These are phyloP conservation scores for Centropristis striata DNA, from an alignment of 2,113 vertebrate genomes.

Conservation along the genomic window DNA sequence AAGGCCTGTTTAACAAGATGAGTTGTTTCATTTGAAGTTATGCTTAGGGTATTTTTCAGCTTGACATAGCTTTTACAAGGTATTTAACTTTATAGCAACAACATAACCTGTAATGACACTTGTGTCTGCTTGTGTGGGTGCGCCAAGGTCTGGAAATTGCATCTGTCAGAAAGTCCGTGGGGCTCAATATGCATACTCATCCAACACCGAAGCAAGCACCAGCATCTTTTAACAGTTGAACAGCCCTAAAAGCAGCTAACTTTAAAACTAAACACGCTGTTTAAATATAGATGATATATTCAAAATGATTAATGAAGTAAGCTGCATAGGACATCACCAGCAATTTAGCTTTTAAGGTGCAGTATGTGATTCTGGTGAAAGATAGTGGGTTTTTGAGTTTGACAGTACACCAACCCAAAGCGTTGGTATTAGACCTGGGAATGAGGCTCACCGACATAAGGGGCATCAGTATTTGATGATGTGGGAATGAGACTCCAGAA, in stretches of 20 bases:
- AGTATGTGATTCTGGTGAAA: too few species aligned
- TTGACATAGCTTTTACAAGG: background rate
- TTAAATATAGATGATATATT: background rate
- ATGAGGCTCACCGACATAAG: too few species aligned
- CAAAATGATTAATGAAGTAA: background rate
- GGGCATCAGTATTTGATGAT: too few species aligned
- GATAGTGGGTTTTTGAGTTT: too few species aligned
- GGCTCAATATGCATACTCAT: background rate
- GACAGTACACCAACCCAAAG: too few species aligned
- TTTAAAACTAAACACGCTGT: background rate
- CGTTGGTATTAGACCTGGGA: too few species aligned
- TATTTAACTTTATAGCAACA: slow-evolving; percentile 1
- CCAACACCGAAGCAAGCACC: background rate
- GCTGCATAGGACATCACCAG: background rate
- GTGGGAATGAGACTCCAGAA: too few species aligned
- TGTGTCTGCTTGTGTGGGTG: background rate
- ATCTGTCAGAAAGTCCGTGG: background rate
- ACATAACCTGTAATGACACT: background rate
- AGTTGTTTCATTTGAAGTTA: background rate
- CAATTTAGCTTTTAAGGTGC: too few species aligned
- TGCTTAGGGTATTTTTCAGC: background rate
- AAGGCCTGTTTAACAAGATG: background rate
- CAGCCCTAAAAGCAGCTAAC: background rate
- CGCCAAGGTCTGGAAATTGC: background rate
- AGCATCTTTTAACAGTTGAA: background rate